These are phyloP conservation scores for Zootermopsis nevadensis DNA, from an alignment of 2,888 invertebrate species.

Conservation along the genomic window DNA sequence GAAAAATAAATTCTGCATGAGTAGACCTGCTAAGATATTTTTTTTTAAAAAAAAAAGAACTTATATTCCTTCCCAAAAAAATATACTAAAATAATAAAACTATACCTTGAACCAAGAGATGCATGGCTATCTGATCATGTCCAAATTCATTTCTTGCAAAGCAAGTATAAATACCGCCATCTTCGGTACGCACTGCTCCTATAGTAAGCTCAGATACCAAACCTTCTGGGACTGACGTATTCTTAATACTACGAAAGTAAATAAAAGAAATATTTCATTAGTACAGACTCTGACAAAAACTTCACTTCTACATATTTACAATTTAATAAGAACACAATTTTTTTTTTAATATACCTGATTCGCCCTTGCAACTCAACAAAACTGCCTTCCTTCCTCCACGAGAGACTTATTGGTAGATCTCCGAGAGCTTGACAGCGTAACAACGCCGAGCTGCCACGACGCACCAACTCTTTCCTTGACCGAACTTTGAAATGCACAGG, in stretches of 20 bases:
- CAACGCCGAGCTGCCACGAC: constrained; percentile 79
- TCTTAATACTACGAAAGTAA: constrained; percentile 52
- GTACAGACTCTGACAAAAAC: no score
- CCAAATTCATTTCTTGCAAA: constrained; percentile 55
- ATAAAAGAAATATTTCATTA: not conserved
- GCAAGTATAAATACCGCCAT: constrained; percentile 56
- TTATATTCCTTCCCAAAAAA: no score
- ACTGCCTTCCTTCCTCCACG: constrained; percentile 78
- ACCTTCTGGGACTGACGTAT: constrained; percentile 50
- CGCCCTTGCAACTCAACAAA: constrained; percentile 48
- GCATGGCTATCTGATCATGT: constrained; percentile 55
- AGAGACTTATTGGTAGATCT: constrained; percentile 83
- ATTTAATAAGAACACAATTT: no score
- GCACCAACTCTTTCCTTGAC: constrained; percentile 81
- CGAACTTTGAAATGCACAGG: constrained; percentile 82
- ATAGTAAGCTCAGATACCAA: constrained; percentile 53
- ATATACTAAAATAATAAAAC: no score
- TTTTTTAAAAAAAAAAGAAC: no score
- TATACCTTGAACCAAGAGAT: constrained; percentile 56
- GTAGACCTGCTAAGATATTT: no score
- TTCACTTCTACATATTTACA: no score
- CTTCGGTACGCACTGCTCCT: constrained; percentile 50
- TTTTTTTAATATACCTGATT: constrained; percentile 41
- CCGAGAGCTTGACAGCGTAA: constrained; percentile 85
- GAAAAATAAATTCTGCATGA: no score